Evolutionary conservation across 2,113 vertebrate genomes (phyloP).

Genomic region (Alces alces): DNA sequence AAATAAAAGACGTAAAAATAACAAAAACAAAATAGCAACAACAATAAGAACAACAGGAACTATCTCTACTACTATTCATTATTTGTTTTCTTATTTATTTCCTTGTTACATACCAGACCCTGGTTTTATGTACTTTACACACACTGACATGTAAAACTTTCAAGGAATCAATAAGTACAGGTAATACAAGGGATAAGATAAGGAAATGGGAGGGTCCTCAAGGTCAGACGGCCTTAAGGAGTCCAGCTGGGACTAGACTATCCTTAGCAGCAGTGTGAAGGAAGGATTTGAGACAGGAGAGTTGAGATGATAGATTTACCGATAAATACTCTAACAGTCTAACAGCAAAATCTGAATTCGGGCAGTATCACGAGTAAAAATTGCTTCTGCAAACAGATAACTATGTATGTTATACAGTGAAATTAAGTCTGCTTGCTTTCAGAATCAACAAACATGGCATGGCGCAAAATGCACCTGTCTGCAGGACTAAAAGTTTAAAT

Average conservation of each 20-base stretch:
- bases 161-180: background rate
- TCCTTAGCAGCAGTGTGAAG: background rate
- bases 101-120: background rate
- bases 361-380: background rate
- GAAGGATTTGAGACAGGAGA: background rate
- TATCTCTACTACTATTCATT: background rate
- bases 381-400: background rate
- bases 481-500: background rate
- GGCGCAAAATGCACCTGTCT: background rate
- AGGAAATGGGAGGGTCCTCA: background rate
- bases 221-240: background rate
- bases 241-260: background rate
- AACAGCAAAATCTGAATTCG: background rate
- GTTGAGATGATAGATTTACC: background rate
- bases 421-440: conserved; percentile 34
- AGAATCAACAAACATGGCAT: conserved; percentile 9
- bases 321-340: background rate
- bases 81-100: background rate
- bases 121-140: background rate
- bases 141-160: background rate
- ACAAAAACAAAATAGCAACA: background rate
- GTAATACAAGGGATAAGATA: background rate
- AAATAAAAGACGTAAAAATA: background rate
- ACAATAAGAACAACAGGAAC: background rate
- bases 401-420: background rate